A percentile compares a stretch with the other conserved stretches of the same genome.
Conservation (phyloP, 2,797 vertebrate genomes). For the Cichlasoma orientale region DNA sequence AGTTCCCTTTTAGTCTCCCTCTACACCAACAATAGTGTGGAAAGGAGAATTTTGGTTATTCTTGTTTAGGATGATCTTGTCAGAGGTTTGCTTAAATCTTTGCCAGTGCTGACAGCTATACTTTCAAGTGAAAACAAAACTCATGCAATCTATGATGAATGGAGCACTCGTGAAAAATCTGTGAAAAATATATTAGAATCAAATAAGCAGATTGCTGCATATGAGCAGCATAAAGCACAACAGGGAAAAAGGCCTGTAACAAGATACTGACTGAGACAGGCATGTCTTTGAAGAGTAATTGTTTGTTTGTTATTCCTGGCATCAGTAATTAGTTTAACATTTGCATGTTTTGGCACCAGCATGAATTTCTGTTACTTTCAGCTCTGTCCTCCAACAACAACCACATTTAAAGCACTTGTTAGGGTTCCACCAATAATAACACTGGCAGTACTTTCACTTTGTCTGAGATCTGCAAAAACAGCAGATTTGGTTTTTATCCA, state of each 20-base stretch:
- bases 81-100: neutral
- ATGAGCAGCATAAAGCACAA: conserved; percentile 8
- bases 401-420: conserved; percentile 5
- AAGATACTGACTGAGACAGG: neutral
- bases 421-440: neutral
- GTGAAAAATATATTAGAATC: neutral
- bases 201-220: neutral
- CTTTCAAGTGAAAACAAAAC: conserved; percentile 5
- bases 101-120: neutral
- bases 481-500: neutral
- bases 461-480: neutral
- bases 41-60: neutral
- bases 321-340: neutral
- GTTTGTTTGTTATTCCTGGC: neutral
- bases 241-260: neutral
- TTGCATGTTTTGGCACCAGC: conserved; percentile 19
- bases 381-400: neutral
- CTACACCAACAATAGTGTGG: neutral
- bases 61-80: neutral
- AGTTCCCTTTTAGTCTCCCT: neutral
- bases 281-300: neutral
- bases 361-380: neutral
- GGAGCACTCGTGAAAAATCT: conserved; percentile 5
- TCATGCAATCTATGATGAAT: conserved; percentile 16
- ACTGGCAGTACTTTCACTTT: neutral